Conservation (phyloP, 2,888 invertebrate genomes). For the Brachyptera putata region DNA sequence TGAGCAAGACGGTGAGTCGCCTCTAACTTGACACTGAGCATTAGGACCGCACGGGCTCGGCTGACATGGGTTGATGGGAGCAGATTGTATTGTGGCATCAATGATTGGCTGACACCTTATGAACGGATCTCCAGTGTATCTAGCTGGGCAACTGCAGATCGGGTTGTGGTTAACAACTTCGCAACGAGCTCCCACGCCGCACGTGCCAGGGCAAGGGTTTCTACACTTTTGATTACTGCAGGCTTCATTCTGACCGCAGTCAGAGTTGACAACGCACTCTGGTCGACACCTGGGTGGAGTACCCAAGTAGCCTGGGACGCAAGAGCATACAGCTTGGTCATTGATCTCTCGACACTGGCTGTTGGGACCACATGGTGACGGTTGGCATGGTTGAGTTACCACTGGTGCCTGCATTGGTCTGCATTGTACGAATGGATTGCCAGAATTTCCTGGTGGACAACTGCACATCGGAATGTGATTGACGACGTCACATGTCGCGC, state of each 20-base stretch:
- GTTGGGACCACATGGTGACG: slow-evolving; percentile 51
- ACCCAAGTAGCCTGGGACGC: slow-evolving; percentile 45
- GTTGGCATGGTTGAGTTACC: slow-evolving; percentile 42
- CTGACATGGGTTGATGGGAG: slow-evolving; percentile 38
- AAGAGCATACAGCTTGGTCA: slow-evolving; percentile 48
- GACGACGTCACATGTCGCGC: slow-evolving; percentile 44
- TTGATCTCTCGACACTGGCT: slow-evolving; percentile 48
- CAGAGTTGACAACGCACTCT: slow-evolving; percentile 47
- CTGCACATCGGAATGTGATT: slow-evolving; percentile 41
- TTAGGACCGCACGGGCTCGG: slow-evolving; percentile 41
- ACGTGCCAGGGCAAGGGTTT: slow-evolving; percentile 56
- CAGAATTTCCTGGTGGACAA: slow-evolving; percentile 50
- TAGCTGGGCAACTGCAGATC: slow-evolving; percentile 57
- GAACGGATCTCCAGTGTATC: slow-evolving; percentile 61
- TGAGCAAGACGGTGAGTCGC: slow-evolving; percentile 41
- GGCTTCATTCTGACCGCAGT: slow-evolving; percentile 51
- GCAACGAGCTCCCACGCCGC: slow-evolving; percentile 56
- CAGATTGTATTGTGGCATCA: slow-evolving; percentile 25
- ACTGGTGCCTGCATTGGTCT: slow-evolving; percentile 45
- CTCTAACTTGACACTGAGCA: slow-evolving; percentile 39
- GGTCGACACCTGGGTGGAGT: slow-evolving; percentile 48
- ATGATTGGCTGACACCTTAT: slow-evolving; percentile 38
- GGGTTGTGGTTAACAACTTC: slow-evolving; percentile 63
- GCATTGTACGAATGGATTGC: slow-evolving; percentile 68
- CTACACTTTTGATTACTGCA: slow-evolving; percentile 63